Evolutionary conservation across 53 echinoderm and acorn worm genomes (phyloP), one percentile per base, ranked within the genome.

Genomic region (Stichopus horrens): DNA sequence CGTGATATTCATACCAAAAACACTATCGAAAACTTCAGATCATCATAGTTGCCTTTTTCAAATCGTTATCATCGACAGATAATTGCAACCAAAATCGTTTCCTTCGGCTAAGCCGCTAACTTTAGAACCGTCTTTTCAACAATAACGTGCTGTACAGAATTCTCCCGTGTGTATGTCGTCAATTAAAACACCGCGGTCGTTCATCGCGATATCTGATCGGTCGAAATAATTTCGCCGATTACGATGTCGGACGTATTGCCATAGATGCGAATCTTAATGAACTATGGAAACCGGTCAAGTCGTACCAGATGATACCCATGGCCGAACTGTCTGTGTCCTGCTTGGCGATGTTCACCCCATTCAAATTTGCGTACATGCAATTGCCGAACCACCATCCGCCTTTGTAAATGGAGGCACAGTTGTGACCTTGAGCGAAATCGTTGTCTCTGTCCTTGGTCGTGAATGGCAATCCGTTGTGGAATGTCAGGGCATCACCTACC

Each of bases 351-450:
- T 93, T 76, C 6, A 80, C 22, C 5, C 93, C 93, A 54, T 93
- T 93, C 11, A 93, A 87, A 59, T 93, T 93, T 14, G 89, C 74
- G 52, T 93, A 93, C 20, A 91, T 86, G 73, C 93, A 93, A 54
- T 73, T 79, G 23, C 80, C 79, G 76, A 79, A 89, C 93, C 93
- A 93, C 93, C 93, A 93, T 9, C 93, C 93, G 5, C 89, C 86
- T 9, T 76, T 76, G 53, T 86, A 93, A 21, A 86, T 54, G 7
- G 58, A 11, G 54, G 89, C 93, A 11, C 93, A 93, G 86, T 93
- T 89, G n/a, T 83, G 71, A 18, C 14, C 55, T 21, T 73, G 86
- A 13, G 91, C 58, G 53, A 85, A 80, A 55, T 93, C 93, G 60
- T 93, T 89, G 82, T 93, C 93, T 14, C 91, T 84, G 87, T 93